Percentiles rank a stretch among this genome's conserved stretches.
phyloP scores from a whole-genome alignment of 2,113 vertebrate genomes.

The Haemorhous mexicanus region DNA sequence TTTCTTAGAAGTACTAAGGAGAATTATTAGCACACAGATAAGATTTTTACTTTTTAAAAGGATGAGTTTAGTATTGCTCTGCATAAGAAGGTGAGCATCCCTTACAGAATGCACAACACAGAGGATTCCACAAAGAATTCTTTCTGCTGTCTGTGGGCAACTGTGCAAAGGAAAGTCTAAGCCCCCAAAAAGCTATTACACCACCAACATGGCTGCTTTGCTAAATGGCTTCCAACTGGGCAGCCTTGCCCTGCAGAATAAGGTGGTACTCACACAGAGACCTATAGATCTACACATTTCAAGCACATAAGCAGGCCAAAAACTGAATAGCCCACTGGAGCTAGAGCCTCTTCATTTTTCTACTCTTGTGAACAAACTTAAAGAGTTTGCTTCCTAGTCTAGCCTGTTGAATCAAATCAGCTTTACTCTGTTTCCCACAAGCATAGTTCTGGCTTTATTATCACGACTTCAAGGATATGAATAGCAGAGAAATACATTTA shows the following conservation, averaged over 20 bases:
- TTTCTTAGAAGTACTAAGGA: neutral
- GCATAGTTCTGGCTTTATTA: neutral
- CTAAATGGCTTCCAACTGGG: rapidly evolving
- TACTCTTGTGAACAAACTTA: neutral
- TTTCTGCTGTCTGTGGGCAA: neutral
- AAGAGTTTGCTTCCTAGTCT: neutral
- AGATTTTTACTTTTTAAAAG: neutral
- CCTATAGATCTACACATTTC: neutral
- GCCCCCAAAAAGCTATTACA: neutral
- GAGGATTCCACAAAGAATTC: neutral
- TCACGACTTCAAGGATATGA: neutral
- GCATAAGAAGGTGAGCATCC: neutral
- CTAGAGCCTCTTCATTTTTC: neutral
- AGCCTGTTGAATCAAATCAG: neutral
- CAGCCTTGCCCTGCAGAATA: neutral
- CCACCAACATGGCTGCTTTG: neutral
- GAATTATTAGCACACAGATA: neutral
- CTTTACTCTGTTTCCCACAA: neutral
- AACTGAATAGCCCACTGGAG: neutral
- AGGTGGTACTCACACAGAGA: neutral
- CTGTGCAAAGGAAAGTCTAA: neutral
- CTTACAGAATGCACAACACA: neutral
- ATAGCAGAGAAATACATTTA: neutral
- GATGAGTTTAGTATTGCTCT: neutral
- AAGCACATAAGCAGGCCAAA: neutral